phyloP scores from a whole-genome alignment of 2,113 vertebrate genomes.

The Scomber colias region DNA sequence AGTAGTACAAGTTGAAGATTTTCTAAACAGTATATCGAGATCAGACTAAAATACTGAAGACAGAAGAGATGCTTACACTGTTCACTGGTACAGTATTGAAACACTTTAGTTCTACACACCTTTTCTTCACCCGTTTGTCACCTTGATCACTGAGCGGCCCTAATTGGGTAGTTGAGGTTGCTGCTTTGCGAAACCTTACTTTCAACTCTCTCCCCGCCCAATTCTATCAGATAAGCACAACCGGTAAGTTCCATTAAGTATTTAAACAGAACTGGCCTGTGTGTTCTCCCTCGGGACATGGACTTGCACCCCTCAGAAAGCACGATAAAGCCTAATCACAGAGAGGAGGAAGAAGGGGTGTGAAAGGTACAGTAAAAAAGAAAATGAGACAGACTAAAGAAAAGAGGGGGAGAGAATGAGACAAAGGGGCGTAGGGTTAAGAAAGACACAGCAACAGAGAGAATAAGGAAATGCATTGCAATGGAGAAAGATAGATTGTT shows the following conservation, averaged over 20 bases:
- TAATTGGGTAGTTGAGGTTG: conserved; percentile 53
- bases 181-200: conserved; percentile 36
- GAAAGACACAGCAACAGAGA: conserved; percentile 22
- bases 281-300: conserved; percentile 32
- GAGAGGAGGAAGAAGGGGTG: background rate
- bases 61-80: conserved; percentile 10
- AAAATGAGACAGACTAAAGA: conserved; percentile 36
- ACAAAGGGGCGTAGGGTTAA: conserved; percentile 18
- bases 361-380: conserved; percentile 35
- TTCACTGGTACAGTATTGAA: conserved; percentile 3
- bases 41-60: conserved; percentile 12
- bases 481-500: conserved; percentile 17
- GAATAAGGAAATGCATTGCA: conserved; percentile 15
- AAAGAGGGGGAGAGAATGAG: conserved; percentile 10
- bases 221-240: conserved; percentile 57
- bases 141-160: conserved; percentile 24
- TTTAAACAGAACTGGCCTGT: conserved; percentile 56
- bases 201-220: conserved; percentile 26
- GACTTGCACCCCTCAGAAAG: conserved; percentile 43
- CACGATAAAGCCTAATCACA: conserved; percentile 54
- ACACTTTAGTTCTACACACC: conserved; percentile 13
- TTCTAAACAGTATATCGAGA: background rate
- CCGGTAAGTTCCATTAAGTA: conserved; percentile 65
- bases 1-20: too few species aligned
- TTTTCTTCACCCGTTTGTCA: conserved; percentile 36